phyloP scores from a whole-genome alignment of 2,797 vertebrate species.

The Macropodus opercularis region DNA sequence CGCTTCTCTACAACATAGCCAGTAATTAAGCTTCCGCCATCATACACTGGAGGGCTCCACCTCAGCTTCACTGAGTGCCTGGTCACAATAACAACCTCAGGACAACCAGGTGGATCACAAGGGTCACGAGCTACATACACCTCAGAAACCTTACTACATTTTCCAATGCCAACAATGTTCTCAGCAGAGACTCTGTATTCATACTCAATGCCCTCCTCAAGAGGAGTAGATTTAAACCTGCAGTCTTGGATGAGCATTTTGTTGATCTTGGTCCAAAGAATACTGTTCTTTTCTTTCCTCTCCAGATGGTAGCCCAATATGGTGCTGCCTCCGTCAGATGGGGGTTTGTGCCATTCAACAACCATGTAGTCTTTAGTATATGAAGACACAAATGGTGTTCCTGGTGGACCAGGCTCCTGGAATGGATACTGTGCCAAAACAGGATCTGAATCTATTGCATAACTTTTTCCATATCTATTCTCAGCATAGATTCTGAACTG shows the following conservation, averaged over 20 bases:
- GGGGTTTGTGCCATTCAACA: conserved; percentile 95
- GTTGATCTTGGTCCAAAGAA: conserved; percentile 98
- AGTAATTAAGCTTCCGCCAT: conserved; percentile 94
- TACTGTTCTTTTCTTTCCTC: conserved; percentile 98
- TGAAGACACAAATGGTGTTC: conserved; percentile 91
- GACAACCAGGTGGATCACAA: conserved; percentile 94
- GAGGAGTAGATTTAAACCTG: conserved; percentile 90
- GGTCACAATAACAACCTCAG: conserved; percentile 92
- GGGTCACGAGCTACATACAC: conserved; percentile 94
- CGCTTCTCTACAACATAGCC: conserved; percentile 97
- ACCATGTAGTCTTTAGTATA: conserved; percentile 95
- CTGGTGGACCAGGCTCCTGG: conserved; percentile 95
- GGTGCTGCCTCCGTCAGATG: conserved; percentile 94
- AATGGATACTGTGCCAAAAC: conserved; percentile 96
- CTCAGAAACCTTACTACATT: conserved; percentile 96
- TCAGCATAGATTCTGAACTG: conserved; percentile 98
- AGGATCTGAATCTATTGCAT: conserved; percentile 90
- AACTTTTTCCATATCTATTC: conserved; percentile 97
- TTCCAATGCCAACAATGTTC: conserved; percentile 97
- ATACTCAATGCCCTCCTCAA: conserved; percentile 98
- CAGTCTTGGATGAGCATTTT: conserved; percentile 96
- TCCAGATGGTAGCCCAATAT: conserved; percentile 97
- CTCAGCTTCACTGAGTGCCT: conserved; percentile 92
- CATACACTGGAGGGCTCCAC: conserved; percentile 93
- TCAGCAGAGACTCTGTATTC: conserved; percentile 97